phyloP scores from a whole-genome alignment of 2,797 vertebrate genomes.

The Acanthiza pusilla region DNA sequence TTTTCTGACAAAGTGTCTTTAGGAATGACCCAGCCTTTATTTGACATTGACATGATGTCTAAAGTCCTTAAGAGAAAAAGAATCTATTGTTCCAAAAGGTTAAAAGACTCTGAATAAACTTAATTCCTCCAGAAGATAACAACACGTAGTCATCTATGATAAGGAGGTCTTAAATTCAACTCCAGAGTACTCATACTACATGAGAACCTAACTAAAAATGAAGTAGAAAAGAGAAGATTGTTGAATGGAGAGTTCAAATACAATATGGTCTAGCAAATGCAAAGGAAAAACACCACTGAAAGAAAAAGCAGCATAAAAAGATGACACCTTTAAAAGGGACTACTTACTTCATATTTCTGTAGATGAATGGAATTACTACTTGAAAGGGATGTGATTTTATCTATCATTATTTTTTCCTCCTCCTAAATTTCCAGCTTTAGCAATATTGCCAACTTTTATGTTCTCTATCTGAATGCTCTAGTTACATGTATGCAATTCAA shows the following conservation, averaged over 20 bases:
- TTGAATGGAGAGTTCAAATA: not conserved
- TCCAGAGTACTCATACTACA: not conserved
- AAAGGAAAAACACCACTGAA: not conserved
- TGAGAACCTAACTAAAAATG: not conserved
- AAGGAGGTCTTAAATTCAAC: not conserved
- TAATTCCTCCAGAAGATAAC: not conserved
- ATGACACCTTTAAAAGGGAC: not conserved
- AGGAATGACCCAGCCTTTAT: not conserved
- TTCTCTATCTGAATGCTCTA: not conserved
- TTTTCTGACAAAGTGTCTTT: not conserved
- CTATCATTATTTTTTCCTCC: not conserved
- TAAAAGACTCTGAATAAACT: not conserved
- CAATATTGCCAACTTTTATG: not conserved
- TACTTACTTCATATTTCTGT: not conserved
- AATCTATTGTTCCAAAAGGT: not conserved
- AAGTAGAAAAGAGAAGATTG: not conserved
- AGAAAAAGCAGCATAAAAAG: not conserved
- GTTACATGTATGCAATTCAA: not conserved
- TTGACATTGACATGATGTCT: not conserved
- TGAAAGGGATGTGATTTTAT: not conserved
- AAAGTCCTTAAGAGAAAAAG: not conserved
- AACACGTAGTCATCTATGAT: not conserved
- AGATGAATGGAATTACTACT: not conserved
- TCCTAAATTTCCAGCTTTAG: not conserved
- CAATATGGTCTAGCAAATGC: not conserved